phyloP scores from a whole-genome alignment of 2,888 invertebrate species.

The Gonocerus acuteangulatus region DNA sequence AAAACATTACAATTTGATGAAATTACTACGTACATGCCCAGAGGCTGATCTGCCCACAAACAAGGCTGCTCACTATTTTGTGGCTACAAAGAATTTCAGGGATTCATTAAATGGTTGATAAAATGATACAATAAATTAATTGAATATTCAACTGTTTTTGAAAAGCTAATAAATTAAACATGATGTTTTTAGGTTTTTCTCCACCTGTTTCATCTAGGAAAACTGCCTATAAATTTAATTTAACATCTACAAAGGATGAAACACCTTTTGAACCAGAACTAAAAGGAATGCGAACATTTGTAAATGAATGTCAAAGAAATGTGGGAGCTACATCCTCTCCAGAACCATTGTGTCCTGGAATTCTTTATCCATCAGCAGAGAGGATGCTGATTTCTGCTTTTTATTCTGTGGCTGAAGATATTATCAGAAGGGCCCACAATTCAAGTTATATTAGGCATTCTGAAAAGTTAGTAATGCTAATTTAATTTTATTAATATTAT shows the following conservation, averaged over 20 bases:
- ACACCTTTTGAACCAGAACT: constrained; percentile 12
- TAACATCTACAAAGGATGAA: neutral
- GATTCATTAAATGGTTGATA: too few relatives aligned
- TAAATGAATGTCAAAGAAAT: constrained; percentile 12
- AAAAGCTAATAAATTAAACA: too few relatives aligned
- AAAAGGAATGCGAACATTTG: neutral
- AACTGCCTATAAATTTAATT: neutral
- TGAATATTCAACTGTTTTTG: too few relatives aligned
- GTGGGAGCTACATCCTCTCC: constrained; percentile 1
- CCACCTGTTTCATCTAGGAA: too few relatives aligned
- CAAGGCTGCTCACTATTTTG: too few relatives aligned
- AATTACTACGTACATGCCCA: too few relatives aligned
- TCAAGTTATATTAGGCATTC: constrained; percentile 35
- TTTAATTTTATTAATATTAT: neutral
- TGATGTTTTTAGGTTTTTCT: too few relatives aligned
- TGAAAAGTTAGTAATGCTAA: constrained; percentile 26
- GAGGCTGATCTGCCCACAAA: too few relatives aligned
- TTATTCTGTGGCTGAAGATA: constrained; percentile 37
- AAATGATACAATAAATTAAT: too few relatives aligned
- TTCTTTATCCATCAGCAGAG: constrained; percentile 24
- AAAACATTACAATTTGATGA: too few relatives aligned
- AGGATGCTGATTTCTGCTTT: constrained; percentile 32
- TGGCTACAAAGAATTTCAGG: too few relatives aligned
- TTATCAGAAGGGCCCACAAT: constrained; percentile 36
- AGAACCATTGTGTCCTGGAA: constrained; percentile 27